Evolutionary conservation across 2,888 invertebrate species (phyloP), one percentile per base, ranked within the genome.

Genomic region (Thymelicus acteon): DNA sequence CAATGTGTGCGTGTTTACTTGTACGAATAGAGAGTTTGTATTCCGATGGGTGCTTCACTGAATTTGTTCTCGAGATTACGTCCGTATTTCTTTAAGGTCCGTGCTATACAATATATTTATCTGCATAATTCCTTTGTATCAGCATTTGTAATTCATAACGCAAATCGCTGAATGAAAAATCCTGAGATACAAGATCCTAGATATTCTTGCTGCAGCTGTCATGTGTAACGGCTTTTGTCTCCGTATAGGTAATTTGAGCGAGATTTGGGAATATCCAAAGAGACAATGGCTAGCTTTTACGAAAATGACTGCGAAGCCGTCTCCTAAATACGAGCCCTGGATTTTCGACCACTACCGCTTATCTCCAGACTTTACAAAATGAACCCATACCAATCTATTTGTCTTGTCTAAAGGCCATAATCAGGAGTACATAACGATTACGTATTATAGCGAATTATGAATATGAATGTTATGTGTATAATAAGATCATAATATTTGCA

Each of bases 211-310:
- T 48, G 48, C 57, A 12, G 52, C 12, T 8, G 15, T 57, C 57
- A 63, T 49, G 54, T 61, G 44, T 31, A 48, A 19, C 24, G 39
- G 63, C 63, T 85, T 86, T 87, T 87, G 84, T 85, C 84, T 85
- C 80, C 80, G 79, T 82, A 82, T 84, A 78, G 82, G 84, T 75
- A 79, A 78, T 79, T 80, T 68, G 74, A 77, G 76, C 77, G 77
- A 77, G 77, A 83, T 84, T 87, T 87, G 85, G 86, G 85, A 84
- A 80, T 81, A 81, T 82, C 86, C 82, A 84, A 85, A 85, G 79
- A 85, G 84, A 88, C 88, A 90, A 91, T 86, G 80, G 84, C 78
- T 74, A 77, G 88, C 89, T 92, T 88, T 92, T 85, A 90, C 83
- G 79, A 74, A 85, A 90, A 91, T 90, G 81, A 85, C 81, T 78